Conservation (phyloP, 2,888 invertebrate genomes). For the Aleiodes testaceus region DNA sequence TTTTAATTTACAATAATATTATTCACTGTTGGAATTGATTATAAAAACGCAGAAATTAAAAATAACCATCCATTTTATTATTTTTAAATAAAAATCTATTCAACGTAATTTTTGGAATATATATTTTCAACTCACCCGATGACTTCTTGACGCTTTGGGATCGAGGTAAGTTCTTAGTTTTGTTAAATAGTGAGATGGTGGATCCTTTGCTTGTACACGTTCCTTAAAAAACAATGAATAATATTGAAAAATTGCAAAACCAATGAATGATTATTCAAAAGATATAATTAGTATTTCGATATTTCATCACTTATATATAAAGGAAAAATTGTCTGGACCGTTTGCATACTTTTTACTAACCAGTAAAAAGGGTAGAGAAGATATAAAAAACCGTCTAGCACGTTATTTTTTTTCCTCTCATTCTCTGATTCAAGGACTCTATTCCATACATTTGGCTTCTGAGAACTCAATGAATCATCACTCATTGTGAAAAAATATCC, state of each 20-base stretch:
- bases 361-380: constrained; percentile 37
- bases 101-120: constrained; percentile 19
- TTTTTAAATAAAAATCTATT: neutral
- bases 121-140: constrained; percentile 83
- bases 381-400: constrained; percentile 37
- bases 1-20: constrained; percentile 61
- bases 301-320: constrained; percentile 24
- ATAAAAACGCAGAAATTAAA: constrained; percentile 36
- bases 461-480: constrained; percentile 6
- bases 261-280: constrained; percentile 20
- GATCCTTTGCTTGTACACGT: constrained; percentile 98
- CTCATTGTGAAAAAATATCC: neutral
- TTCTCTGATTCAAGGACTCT: constrained; percentile 29
- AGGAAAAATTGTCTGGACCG: constrained; percentile 14
- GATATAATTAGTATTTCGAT: too few relatives aligned
- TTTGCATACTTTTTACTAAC: too few relatives aligned
- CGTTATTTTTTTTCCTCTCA: constrained; percentile 16
- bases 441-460: constrained; percentile 10
- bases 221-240: constrained; percentile 78
- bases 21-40: constrained; percentile 41
- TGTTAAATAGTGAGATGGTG: constrained; percentile 96
- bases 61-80: constrained; percentile 6
- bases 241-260: neutral
- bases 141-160: constrained; percentile 95
- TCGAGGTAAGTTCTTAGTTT: constrained; percentile 96